Base-by-base conservation (phyloP, 2,888 invertebrate species). In the Chloromyia formosa region DNA sequence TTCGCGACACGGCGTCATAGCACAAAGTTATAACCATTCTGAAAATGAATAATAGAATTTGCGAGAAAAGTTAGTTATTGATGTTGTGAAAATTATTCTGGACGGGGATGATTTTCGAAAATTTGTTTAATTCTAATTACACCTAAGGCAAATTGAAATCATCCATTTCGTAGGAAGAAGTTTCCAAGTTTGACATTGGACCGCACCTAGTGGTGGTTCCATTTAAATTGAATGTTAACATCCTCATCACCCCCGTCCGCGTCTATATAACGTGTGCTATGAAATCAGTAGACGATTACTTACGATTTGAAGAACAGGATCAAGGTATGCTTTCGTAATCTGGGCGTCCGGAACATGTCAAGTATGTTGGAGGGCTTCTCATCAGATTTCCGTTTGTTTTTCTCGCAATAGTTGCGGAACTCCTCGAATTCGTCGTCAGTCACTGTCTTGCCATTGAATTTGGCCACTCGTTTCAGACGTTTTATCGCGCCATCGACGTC, bases 11-110 rank as follows among this genome's bases (percentile, higher is more conserved):
- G 14, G 88, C 88, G 79, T 89, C 89, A 79, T 89, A 89, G 79
- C 88, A 88, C 27, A 89, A 82, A 16, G 89, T 89, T 81, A 89
- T 86, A 40, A 89, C 88, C 88, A 89, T 89, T 75, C 89, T 89
- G 45, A 16, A 75, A 45, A 56, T 62, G 20, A 49, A 35, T 61
- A 16, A 61, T 35, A 35, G 27, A 35, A 35, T 35, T 35, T 35
- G 27, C 16, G 4, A 86, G 74, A 87, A 84, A 20, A 22, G 58
- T 22, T 58, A 22, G 1, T 60, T 27, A 4, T n/a, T 60, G 60
- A n/a, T 23, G n/a, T 12, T 14, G 12, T 60, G 22, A n/a, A 20
- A 27, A 58, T 10, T 22, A 22, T 35, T 35, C 27, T 35, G 27
- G 7, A 35, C 27, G 27, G 27, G 7, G 7, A 35, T 35, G 27